Evolutionary conservation across 2,113 vertebrate species (phyloP).

Genomic region (Nannospalax galili): DNA sequence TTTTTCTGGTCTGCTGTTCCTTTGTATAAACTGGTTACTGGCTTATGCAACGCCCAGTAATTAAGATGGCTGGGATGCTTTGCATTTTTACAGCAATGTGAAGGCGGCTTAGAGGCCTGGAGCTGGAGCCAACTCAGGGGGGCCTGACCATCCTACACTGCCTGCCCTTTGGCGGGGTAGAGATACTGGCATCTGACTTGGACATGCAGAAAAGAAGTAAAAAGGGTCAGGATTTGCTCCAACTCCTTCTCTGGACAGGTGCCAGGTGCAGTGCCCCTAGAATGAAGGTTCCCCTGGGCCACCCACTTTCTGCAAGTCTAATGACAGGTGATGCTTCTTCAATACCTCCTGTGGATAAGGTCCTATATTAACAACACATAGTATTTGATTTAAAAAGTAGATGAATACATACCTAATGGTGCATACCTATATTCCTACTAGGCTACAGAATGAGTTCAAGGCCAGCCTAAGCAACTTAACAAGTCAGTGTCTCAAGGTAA

Average conservation of each 20-base stretch:
- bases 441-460: too few relatives aligned
- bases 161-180: slow-evolving; percentile 31
- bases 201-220: neutral
- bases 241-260: neutral
- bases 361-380: neutral
- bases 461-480: too few relatives aligned
- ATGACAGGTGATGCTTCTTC: neutral
- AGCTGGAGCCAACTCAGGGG: slow-evolving; percentile 54
- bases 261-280: neutral
- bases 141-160: neutral
- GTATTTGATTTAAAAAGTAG: neutral
- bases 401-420: neutral
- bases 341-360: neutral
- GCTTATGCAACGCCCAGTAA: slow-evolving; percentile 86
- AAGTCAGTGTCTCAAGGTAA: too few relatives aligned
- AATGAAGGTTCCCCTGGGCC: neutral
- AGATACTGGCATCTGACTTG: slow-evolving; percentile 38
- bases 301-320: neutral
- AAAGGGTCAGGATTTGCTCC: neutral
- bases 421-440: neutral
- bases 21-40: slow-evolving; percentile 85
- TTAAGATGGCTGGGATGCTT: slow-evolving; percentile 89
- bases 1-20: slow-evolving; percentile 79
- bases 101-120: slow-evolving; percentile 79
- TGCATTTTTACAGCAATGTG: slow-evolving; percentile 85